A percentile compares a stretch with the other conserved stretches of the same genome.
Conservation (phyloP, 1,140 invertebrate species). For the Drosophila obscura region DNA sequence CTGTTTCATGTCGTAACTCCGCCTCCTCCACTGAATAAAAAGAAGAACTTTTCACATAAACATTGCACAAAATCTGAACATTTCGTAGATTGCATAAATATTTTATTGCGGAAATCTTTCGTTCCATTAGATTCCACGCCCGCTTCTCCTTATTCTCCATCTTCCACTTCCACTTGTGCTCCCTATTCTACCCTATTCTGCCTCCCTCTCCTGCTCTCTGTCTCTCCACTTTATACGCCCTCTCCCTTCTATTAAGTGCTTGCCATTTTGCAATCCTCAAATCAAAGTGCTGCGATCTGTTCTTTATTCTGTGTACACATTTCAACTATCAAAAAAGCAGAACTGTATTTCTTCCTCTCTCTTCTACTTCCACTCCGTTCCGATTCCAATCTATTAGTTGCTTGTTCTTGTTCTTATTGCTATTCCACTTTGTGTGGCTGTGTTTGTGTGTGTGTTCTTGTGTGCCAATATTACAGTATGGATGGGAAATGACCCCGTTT, state of each 20-base stretch:
- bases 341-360: conserved; percentile 1
- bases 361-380: conserved; percentile 12
- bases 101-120: conserved; percentile 5
- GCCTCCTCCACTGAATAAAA: conserved; percentile 3
- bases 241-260: neutral
- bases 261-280: conserved; percentile 31
- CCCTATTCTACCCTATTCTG: too few species aligned
- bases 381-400: conserved; percentile 2
- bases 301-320: conserved; percentile 16
- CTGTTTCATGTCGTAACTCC: conserved; percentile 38
- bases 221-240: too few species aligned
- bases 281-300: conserved; percentile 7
- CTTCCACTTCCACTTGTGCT: too few species aligned
- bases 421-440: conserved; percentile 1
- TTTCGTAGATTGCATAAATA: too few species aligned
- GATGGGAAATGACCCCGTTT: too few species aligned
- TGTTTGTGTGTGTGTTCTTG: conserved; percentile 33
- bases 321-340: conserved; percentile 3
- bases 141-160: too few species aligned
- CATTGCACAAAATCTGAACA: too few species aligned
- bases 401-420: too few species aligned
- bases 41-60: too few species aligned
- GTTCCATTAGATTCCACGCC: too few species aligned
- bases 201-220: too few species aligned
- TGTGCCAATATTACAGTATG: too few species aligned